Percentiles rank a stretch among this genome's conserved stretches.
Conservation (phyloP, 2,888 invertebrate genomes). For the Didymodactylos carnosus region DNA sequence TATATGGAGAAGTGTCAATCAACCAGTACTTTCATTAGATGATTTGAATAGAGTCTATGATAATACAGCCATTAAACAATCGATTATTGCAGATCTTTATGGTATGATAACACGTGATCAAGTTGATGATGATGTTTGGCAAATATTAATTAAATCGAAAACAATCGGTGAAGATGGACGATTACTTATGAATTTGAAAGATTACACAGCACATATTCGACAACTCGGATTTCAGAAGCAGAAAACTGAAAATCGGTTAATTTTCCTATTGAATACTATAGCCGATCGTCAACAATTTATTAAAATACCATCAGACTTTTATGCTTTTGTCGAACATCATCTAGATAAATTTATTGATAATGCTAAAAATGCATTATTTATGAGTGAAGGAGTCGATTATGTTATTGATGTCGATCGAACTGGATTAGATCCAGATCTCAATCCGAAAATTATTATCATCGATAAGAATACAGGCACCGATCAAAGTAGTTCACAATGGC, state of each 20-base stretch:
- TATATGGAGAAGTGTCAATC: not conserved
- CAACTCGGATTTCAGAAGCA: too few relatives aligned
- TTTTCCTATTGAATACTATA: too few relatives aligned
- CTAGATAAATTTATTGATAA: constrained; percentile 15
- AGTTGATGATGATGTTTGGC: not conserved
- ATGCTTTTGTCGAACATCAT: constrained; percentile 20
- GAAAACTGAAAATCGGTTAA: too few relatives aligned
- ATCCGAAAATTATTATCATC: constrained; percentile 15
- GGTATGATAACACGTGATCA: not conserved
- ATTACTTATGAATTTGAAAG: too few relatives aligned
- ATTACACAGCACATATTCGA: not conserved
- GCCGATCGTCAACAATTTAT: too few relatives aligned
- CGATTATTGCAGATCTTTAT: too few relatives aligned
- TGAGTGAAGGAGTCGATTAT: constrained; percentile 23
- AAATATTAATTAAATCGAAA: not conserved
- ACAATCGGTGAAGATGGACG: not conserved
- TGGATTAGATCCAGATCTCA: constrained; percentile 15
- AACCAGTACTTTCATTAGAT: not conserved
- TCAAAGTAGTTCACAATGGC: constrained; percentile 28
- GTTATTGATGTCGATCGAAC: constrained; percentile 23
- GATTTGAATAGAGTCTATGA: not conserved
- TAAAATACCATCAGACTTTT: constrained; percentile 19
- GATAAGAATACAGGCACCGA: constrained; percentile 29
- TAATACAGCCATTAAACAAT: not conserved
- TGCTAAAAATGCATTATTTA: constrained; percentile 19